Evolutionary conservation across 2,797 vertebrate species (phyloP), one percentile per base, ranked within the genome.

Genomic region (Mastacembelus armatus): DNA sequence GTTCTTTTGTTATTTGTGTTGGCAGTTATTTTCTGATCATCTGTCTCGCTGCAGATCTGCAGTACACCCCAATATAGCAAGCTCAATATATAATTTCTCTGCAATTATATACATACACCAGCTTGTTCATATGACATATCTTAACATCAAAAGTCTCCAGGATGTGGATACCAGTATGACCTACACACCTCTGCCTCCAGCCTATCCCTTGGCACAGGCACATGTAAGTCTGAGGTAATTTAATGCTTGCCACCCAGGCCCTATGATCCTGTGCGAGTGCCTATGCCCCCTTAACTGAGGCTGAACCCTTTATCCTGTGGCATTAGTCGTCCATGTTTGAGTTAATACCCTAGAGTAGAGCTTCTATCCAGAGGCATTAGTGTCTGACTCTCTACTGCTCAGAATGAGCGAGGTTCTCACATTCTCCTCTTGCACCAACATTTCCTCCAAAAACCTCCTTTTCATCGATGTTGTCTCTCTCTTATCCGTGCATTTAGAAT

Each of bases 321-420:
- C 81, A 90, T 92, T 91, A 92, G 86, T 87, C 71, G 77, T 88
- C 89, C 83, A 87, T 91, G 89, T 93, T 89, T 91, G 87, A 92
- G 83, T 90, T 91, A 93, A 91, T 89, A 92, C 91, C 88, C 84
- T 45, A 66, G 89, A 88, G 87, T 86, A 79, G 84, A 85, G 85
- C 80, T 62, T 85, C 87, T 86, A 84, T 92, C 89, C 76, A 59
- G 72, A 85, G 85, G 88, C 85, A 88, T 91, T 89, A 89, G 85
- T 73, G 86, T 91, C 80, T 86, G 88, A 89, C 89, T 89, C 85
- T 84, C 76, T 27, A 44, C 78, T 56, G 78, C 81, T 79, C 68
- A 77, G 82, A 66, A 71, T 69, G 68, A 78, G 71, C 77, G 78
- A 74, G 80, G 69, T 61, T 77, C 43, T 68, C 54, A 61, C 74